Evolutionary conservation across 2,797 vertebrate genomes (phyloP).

Genomic region (Spheniscus humboldti): DNA sequence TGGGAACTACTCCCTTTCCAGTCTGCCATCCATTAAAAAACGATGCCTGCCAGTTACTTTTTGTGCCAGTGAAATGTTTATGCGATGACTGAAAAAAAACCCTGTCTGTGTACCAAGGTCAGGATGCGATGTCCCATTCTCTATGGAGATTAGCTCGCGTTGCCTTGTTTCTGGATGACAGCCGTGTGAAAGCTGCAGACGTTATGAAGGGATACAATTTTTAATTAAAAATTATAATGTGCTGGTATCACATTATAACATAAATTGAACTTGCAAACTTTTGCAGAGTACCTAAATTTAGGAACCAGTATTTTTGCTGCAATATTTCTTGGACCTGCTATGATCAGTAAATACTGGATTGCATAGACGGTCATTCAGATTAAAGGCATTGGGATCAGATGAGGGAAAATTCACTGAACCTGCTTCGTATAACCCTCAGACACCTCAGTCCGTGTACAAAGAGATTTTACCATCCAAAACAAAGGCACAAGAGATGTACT

Average conservation of each 20-base stretch:
- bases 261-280: neutral
- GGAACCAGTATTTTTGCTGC: neutral
- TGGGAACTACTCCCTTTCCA: neutral
- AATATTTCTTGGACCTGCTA: neutral
- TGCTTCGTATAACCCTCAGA: neutral
- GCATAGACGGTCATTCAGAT: neutral
- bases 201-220: neutral
- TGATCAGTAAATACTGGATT: neutral
- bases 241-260: neutral
- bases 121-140: neutral
- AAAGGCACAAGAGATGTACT: accelerated
- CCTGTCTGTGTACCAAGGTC: neutral
- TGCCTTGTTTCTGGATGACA: neutral
- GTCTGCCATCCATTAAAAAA: neutral
- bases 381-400: neutral
- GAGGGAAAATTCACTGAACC: neutral
- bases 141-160: neutral
- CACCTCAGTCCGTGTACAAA: neutral
- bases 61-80: neutral
- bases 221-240: neutral
- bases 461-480: neutral
- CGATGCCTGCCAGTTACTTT: neutral
- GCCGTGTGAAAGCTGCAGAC: neutral
- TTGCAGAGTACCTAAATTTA: neutral
- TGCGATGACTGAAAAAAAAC: neutral